A percentile compares a stretch with the other conserved stretches of the same genome.
Conservation (phyloP, 2,797 vertebrate species). For the Squalus acanthias region DNA sequence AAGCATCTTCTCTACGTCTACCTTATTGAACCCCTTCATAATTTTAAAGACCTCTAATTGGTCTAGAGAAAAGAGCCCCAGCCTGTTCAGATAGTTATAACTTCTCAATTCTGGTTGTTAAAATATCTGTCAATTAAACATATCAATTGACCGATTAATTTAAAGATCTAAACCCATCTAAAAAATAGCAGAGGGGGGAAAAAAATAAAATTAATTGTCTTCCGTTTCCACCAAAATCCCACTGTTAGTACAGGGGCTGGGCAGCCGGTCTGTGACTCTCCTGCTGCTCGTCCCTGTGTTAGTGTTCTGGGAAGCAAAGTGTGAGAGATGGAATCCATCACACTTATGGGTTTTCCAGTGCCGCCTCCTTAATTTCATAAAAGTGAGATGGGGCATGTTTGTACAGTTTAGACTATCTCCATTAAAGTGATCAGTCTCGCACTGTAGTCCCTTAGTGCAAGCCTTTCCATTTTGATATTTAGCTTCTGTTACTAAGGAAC, state of each 20-base stretch:
- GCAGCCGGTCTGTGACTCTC: neutral
- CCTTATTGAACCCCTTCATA: too few species aligned
- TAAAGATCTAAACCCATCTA: neutral
- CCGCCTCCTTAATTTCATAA: neutral
- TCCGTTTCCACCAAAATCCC: neutral
- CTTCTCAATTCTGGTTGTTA: too few species aligned
- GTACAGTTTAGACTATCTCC: neutral
- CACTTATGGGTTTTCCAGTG: neutral
- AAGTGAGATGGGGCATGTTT: neutral
- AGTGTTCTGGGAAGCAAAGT: neutral
- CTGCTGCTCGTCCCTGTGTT: neutral
- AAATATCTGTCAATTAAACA: neutral
- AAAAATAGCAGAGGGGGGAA: neutral
- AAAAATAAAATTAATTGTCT: neutral
- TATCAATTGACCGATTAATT: neutral
- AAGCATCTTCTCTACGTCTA: neutral
- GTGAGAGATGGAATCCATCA: neutral
- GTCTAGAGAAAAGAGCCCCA: too few species aligned
- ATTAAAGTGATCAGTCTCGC: neutral
- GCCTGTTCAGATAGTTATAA: neutral
- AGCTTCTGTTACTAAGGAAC: neutral
- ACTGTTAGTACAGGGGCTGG: neutral
- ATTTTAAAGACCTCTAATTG: too few species aligned
- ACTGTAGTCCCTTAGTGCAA: neutral
- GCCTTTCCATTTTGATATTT: neutral